These are phyloP conservation scores for Ceyx margarethae DNA, from an alignment of 2,113 vertebrate species.

Conservation along the genomic window DNA sequence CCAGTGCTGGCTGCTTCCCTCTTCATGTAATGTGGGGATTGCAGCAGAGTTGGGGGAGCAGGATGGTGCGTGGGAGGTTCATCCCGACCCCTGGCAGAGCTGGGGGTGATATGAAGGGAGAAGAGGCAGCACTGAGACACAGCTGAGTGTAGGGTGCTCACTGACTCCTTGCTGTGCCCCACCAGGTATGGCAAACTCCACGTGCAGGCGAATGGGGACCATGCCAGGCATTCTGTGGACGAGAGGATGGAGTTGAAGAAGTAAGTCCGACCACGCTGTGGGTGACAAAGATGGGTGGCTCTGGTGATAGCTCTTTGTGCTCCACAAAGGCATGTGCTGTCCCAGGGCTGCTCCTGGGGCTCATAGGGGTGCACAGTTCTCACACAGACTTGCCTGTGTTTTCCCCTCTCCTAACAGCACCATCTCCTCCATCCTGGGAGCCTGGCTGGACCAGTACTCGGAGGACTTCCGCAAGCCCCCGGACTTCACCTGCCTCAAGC, in stretches of 20 bases:
- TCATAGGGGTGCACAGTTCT: accelerated
- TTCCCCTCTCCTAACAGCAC: constrained; percentile 71
- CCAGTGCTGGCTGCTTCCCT: neutral
- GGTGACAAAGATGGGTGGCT: neutral
- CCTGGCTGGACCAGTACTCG: constrained; percentile 97
- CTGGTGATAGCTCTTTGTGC: neutral
- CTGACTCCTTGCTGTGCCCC: neutral
- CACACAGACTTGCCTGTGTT: neutral
- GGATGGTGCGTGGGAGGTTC: accelerated
- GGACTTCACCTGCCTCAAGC: constrained; percentile 86
- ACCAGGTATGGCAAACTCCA: constrained; percentile 90
- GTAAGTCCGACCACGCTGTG: constrained; percentile 70
- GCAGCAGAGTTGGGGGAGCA: neutral
- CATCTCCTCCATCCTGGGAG: constrained; percentile 94
- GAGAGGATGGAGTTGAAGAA: constrained; percentile 90
- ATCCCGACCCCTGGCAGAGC: neutral
- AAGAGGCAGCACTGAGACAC: neutral
- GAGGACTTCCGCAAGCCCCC: constrained; percentile 95
- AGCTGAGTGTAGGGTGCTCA: neutral
- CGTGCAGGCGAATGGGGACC: constrained; percentile 76
- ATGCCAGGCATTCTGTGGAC: constrained; percentile 80
- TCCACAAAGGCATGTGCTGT: accelerated
- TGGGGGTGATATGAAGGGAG: neutral
- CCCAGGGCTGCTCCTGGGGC: neutral
- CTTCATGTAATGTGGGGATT: accelerated